A percentile compares a stretch with the other conserved stretches of the same genome.
Evolutionary conservation across 2,113 vertebrate species (phyloP).

Genomic region (Halichoerus grypus): DNA sequence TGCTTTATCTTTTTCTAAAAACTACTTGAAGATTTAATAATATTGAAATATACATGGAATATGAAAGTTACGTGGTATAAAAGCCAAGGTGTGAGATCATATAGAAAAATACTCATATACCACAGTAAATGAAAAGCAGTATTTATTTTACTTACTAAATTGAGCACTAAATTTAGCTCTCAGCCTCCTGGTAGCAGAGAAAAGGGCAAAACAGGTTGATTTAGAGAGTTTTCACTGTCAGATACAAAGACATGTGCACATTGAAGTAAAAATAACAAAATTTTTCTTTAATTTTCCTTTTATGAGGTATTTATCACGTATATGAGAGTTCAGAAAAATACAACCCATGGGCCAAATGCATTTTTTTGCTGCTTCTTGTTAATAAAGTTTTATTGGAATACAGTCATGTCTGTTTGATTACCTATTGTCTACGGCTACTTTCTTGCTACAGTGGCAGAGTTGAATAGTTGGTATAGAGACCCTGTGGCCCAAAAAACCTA

Average conservation of each 20-base stretch:
- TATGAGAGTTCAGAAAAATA: neutral
- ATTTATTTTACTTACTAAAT: constrained; percentile 40
- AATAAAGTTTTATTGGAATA: neutral
- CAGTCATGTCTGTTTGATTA: neutral
- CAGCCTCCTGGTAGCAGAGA: constrained; percentile 30
- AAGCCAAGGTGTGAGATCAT: neutral
- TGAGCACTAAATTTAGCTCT: neutral
- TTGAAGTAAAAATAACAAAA: neutral
- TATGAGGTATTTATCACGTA: neutral
- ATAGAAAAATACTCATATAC: neutral
- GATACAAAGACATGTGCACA: neutral
- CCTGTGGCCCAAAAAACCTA: neutral
- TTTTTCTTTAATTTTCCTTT: neutral
- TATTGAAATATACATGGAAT: neutral
- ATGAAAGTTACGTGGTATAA: neutral
- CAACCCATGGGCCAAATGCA: neutral
- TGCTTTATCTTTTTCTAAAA: constrained; percentile 4
- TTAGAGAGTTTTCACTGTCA: neutral
- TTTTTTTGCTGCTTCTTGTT: neutral
- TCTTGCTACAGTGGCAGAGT: neutral
- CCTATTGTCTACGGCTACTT: neutral
- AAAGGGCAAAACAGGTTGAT: neutral
- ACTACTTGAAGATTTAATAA: neutral
- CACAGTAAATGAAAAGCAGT: neutral
- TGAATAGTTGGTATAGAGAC: neutral